A percentile compares a stretch with the other conserved stretches of the same genome.
Evolutionary conservation across 2,113 vertebrate genomes (phyloP).

Genomic region (Plecotus auritus): DNA sequence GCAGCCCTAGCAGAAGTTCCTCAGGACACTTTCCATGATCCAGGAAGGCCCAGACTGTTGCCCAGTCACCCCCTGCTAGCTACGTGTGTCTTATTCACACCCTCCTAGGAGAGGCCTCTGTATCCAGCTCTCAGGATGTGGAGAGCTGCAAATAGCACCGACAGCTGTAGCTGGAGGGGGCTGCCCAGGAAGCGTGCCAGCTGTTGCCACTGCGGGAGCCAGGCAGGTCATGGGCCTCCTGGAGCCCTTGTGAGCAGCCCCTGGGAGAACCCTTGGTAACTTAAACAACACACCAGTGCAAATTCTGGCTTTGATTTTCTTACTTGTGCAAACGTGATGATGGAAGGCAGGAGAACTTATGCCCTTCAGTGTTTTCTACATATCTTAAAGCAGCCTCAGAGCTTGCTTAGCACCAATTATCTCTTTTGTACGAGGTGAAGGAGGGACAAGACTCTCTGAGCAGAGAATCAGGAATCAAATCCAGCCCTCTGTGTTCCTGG

Average conservation of each 20-base stretch:
- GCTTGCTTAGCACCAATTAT: not conserved
- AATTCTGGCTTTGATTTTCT: not conserved
- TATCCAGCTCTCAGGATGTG: conserved; percentile 52
- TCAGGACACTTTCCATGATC: not conserved
- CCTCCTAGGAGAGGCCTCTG: not conserved
- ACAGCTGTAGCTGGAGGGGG: conserved; percentile 48
- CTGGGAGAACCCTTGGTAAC: not conserved
- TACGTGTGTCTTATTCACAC: not conserved
- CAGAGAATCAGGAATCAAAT: not conserved
- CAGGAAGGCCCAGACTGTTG: not conserved
- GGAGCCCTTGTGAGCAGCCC: not conserved
- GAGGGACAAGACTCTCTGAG: fast-evolving
- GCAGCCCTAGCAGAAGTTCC: not conserved
- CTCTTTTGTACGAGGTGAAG: not conserved
- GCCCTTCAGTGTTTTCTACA: not conserved
- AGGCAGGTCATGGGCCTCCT: not conserved
- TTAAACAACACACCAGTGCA: not conserved
- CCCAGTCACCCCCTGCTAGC: not conserved
- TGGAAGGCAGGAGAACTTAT: not conserved
- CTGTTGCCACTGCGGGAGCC: not conserved
- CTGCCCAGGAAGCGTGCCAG: conserved; percentile 44
- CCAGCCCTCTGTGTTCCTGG: not conserved
- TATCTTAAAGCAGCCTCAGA: not conserved
- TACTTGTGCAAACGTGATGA: fast-evolving
- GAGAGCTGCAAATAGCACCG: conserved; percentile 44